Evolutionary conservation across 1,140 invertebrate genomes (phyloP).

Genomic region (Ceratoteleas bidentatus): DNA sequence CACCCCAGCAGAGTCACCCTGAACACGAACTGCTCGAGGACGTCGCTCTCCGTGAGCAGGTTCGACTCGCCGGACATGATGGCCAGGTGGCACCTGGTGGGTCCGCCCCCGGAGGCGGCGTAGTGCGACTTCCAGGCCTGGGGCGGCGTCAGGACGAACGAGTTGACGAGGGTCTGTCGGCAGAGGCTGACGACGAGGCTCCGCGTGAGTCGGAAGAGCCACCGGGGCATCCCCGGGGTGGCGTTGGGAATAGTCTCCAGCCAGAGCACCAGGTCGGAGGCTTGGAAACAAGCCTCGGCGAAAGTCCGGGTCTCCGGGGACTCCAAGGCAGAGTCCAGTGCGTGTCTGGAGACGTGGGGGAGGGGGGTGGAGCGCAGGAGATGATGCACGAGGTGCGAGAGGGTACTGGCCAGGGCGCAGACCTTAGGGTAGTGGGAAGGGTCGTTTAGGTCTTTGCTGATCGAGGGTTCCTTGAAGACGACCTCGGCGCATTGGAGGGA

Average conservation of each 20-base stretch:
- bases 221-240: conserved; percentile 78
- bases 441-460: conserved; percentile 74
- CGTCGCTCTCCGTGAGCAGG: too few species aligned
- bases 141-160: conserved; percentile 85
- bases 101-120: too few species aligned
- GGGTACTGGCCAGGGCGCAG: conserved; percentile 78
- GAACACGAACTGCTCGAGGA: too few species aligned
- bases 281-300: conserved; percentile 78
- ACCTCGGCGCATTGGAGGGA: conserved; percentile 76
- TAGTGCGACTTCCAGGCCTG: conserved; percentile 86
- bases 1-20: too few species aligned
- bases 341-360: conserved; percentile 65
- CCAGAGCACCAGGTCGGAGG: conserved; percentile 81
- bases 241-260: conserved; percentile 73
- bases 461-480: conserved; percentile 76
- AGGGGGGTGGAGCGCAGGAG: conserved; percentile 71
- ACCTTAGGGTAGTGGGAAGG: conserved; percentile 76
- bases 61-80: too few species aligned
- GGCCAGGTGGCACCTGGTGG: too few species aligned
- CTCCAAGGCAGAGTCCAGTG: conserved; percentile 72
- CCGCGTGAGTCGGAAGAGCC: conserved; percentile 75
- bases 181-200: conserved; percentile 83
- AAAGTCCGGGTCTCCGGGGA: conserved; percentile 73
- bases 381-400: conserved; percentile 71
- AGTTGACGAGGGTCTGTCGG: conserved; percentile 84